Base-by-base conservation (phyloP, 2,113 vertebrate species). In the Xiphorhynchus elegans region DNA sequence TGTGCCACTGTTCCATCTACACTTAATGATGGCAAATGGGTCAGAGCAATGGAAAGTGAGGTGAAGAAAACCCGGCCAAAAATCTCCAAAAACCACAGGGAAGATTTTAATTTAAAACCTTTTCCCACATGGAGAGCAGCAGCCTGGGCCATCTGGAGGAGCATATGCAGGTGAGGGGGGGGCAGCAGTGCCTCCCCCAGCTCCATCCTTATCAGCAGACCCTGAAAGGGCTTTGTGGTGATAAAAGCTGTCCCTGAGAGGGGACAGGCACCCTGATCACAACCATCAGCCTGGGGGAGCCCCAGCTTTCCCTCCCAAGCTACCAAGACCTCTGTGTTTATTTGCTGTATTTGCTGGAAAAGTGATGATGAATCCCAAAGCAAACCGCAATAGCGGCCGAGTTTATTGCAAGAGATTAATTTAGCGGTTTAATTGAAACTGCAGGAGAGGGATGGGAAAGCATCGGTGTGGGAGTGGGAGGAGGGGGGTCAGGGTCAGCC, bases 401-500 rank as follows among this genome's bases (percentile, higher is more conserved):
- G 87, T 92, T 94, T 89, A 95, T 87, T 89, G 93, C 60, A 2
- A 46, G 78, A 85, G 90, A 95, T 96, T 96, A 96, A 96, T 94
- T 92, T 90, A 55, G 81, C 0, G 14, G 35, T 94, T 95, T 97
- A 95, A 94, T 94, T 95, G 94, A 89, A 97, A 95, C 66, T 50
- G 40, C 84, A 69, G 87, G 86, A 78, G 86, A 83, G 69, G 95
- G 60, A 81, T 1, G 21, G 84, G 87, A 84, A 73, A 82, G 53
- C 53, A 24, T 7, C 17, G 0, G 19, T 28, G 40, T 10, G 24
- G 55, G 64, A 81, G 47, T 67, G 80, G 39, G 73, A 80, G 60
- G 55, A 89, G 83, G 80, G 83, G 39, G 60, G 49, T 77, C 83
- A 28, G 89, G 76, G 78, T 46, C 76, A 74, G 73, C 74, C 60